These are phyloP conservation scores for Dolichopus griseipennis DNA, from an alignment of 2,888 invertebrate species.

Conservation along the genomic window DNA sequence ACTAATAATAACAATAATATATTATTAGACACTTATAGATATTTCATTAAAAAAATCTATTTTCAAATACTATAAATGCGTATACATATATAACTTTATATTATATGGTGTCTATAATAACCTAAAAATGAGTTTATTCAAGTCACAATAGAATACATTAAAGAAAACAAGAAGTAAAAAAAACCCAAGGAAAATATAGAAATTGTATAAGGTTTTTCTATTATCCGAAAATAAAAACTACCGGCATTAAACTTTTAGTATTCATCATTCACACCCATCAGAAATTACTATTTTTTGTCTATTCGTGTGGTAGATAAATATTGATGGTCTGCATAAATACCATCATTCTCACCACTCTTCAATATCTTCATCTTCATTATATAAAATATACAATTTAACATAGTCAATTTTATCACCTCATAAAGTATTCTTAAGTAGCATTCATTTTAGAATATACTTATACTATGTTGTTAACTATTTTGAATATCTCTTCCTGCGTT, in stretches of 20 bases:
- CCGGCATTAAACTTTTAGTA: neutral
- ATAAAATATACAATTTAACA: too few relatives aligned
- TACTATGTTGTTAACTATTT: too few relatives aligned
- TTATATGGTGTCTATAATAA: neutral
- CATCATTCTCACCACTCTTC: too few relatives aligned
- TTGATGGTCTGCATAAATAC: neutral
- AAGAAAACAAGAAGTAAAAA: too few relatives aligned
- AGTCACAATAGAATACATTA: neutral
- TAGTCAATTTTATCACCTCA: neutral
- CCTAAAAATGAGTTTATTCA: neutral
- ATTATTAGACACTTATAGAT: neutral
- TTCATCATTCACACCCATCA: neutral
- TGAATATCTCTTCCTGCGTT: neutral
- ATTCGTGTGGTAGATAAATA: neutral
- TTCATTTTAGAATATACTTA: neutral
- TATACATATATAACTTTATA: neutral
- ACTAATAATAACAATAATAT: neutral
- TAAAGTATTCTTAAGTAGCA: neutral
- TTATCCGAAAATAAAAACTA: neutral
- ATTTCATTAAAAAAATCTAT: neutral
- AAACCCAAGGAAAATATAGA: neutral
- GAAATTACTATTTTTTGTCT: neutral
- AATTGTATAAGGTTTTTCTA: neutral
- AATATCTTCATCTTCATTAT: too few relatives aligned
- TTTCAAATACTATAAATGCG: too few relatives aligned